Percentiles rank a stretch among this genome's conserved stretches.
These are phyloP conservation scores for Aplochiton taeniatus DNA, from an alignment of 2,797 vertebrate genomes.

Conservation along the genomic window DNA sequence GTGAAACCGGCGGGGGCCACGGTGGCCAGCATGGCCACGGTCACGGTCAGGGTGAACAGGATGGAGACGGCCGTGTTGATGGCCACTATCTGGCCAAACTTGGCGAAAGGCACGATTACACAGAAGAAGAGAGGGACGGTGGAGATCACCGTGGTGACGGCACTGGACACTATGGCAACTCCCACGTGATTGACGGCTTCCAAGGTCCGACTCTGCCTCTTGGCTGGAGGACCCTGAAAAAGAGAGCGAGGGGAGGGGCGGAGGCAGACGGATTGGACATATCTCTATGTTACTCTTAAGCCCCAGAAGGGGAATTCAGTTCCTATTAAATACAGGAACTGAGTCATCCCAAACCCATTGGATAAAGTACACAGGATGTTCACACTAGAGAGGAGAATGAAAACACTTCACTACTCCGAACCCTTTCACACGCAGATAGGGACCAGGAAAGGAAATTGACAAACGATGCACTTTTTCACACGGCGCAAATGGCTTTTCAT, in stretches of 20 bases:
- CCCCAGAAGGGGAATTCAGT: not conserved
- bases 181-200: constrained; percentile 91
- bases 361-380: constrained; percentile 20
- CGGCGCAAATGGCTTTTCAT: too few relatives aligned
- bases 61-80: constrained; percentile 95
- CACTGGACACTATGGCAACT: constrained; percentile 94
- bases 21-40: constrained; percentile 86
- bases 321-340: constrained; percentile 24
- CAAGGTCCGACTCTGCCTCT: constrained; percentile 83
- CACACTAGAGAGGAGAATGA: not conserved
- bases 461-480: too few relatives aligned
- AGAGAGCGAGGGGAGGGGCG: not conserved
- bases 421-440: too few relatives aligned
- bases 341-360: constrained; percentile 7
- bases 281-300: not conserved
- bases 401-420: too few relatives aligned
- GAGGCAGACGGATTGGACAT: not conserved
- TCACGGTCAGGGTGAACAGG: constrained; percentile 89
- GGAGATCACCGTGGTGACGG: constrained; percentile 91
- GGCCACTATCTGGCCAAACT: constrained; percentile 97
- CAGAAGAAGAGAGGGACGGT: constrained; percentile 96
- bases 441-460: too few relatives aligned
- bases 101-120: constrained; percentile 96
- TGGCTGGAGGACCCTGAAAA: constrained; percentile 73
- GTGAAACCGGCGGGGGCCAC: constrained; percentile 86